Base-by-base conservation (phyloP, 2,113 vertebrate species). In the Mystacornis crossleyi region DNA sequence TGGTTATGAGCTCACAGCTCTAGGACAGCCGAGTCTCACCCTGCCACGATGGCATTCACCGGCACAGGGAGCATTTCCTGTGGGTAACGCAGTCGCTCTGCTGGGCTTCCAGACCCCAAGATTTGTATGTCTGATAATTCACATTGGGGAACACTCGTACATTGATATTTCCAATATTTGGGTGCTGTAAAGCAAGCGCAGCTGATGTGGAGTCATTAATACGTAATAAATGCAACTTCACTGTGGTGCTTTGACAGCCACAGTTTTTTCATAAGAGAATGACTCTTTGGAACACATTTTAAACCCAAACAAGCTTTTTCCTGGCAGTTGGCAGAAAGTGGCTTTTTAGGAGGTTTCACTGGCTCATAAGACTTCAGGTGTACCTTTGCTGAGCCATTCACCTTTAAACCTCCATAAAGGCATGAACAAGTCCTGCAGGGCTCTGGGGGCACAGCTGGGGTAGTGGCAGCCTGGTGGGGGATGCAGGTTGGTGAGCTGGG, bases 11-110 rank as follows among this genome's bases (percentile, higher is more conserved):
- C 0, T 1, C 11, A 25, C 31, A 62, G 43, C 50, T 53, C 69
- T 8, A 1, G 72, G 47, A 54, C 0, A 0, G 24, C 28, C 0
- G 1, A 38, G 16, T 40, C 1, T 5, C 72, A 53, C 19, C 25
- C 42, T 26, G 50, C n/a, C 61, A 25, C 0, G 0, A 31, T 10
- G 29, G 75, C 66, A 58, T 45, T 62, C 71, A 16, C 23, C 0
- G 0, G 75, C 71, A 23, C 34, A 20, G 33, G 53, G 48, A 51
- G 40, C 6, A 5, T 18, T 69, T 60, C 8, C 58, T 36, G 40
- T 3, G 26, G 62, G 40, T 38, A 55, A 42, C 0, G 0, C 0
- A 4, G 33, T 4, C 40, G 70, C 23, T 81, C 36, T 72, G 33
- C 66, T 25, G 45, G 51, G 31, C 58, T 92, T 45, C 48, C 71